Percentiles rank a stretch among this genome's conserved stretches.
These are phyloP conservation scores for Sceloporus tristichus DNA, from an alignment of 2,113 vertebrate genomes.

Conservation along the genomic window DNA sequence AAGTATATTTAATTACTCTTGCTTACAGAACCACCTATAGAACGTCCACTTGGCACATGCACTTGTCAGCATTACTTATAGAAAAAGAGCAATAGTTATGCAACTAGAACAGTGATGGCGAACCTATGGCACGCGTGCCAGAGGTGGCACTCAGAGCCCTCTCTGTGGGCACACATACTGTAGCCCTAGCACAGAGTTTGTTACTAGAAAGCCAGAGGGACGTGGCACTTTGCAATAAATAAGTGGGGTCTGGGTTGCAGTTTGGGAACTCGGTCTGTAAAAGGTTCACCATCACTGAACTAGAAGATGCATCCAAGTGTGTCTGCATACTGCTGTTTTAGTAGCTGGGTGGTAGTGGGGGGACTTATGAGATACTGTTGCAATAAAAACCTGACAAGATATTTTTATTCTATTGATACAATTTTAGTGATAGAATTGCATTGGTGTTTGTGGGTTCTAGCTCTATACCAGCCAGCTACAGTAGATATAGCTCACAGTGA, in stretches of 20 bases:
- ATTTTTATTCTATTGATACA: neutral
- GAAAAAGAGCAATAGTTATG: neutral
- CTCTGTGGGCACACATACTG: no score
- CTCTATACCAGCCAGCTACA: neutral
- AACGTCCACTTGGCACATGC: neutral
- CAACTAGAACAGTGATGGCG: neutral
- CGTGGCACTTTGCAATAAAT: no score
- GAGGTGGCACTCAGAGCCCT: no score
- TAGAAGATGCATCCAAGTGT: neutral
- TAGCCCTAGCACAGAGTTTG: no score
- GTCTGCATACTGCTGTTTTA: neutral
- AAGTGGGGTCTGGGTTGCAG: no score
- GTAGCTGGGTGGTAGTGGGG: neutral
- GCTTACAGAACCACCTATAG: no score
- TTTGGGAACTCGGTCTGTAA: no score
- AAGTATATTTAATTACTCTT: neutral
- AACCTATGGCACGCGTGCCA: no score
- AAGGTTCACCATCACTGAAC: no score
- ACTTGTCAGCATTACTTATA: neutral
- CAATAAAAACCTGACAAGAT: neutral
- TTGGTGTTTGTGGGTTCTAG: accelerated
- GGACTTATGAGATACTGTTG: neutral
- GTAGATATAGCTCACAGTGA: neutral
- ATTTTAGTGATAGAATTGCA: no score
- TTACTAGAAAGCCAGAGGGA: no score